A percentile compares a stretch with the other conserved stretches of the same genome.
Conservation (phyloP, 2,797 vertebrate genomes). For the Protonibea diacanthus region DNA sequence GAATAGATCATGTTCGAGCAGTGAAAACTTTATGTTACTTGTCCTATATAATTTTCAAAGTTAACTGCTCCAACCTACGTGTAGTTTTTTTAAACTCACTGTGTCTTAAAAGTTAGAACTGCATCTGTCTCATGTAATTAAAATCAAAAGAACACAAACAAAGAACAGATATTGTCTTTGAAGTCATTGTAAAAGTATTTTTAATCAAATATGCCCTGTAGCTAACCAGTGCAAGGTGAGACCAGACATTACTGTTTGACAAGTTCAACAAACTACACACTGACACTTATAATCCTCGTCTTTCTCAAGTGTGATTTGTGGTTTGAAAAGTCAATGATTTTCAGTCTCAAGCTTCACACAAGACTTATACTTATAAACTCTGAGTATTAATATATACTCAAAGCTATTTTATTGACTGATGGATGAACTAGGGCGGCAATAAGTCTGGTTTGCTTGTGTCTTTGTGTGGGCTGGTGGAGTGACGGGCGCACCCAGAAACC, state of each 20-base stretch:
- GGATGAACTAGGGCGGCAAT: conserved; percentile 18
- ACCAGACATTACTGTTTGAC: conserved; percentile 8
- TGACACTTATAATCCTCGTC: neutral
- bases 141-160: neutral
- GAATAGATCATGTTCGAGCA: neutral
- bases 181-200: conserved; percentile 3
- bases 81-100: neutral
- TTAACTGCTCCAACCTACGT: neutral
- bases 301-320: neutral
- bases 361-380: neutral
- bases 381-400: neutral
- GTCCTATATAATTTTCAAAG: neutral
- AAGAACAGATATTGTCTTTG: neutral
- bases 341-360: neutral
- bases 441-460: conserved; percentile 19
- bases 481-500: conserved; percentile 76
- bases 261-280: neutral
- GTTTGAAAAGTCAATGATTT: neutral
- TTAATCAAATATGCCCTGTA: conserved; percentile 9
- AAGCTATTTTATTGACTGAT: conserved; percentile 5
- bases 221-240: neutral
- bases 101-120: neutral
- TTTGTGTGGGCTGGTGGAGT: conserved; percentile 66
- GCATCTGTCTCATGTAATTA: conserved; percentile 1
- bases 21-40: neutral